Percentiles rank a stretch among this genome's conserved stretches.
phyloP scores from a whole-genome alignment of 2,113 vertebrate genomes.

The Chunga burmeisteri region DNA sequence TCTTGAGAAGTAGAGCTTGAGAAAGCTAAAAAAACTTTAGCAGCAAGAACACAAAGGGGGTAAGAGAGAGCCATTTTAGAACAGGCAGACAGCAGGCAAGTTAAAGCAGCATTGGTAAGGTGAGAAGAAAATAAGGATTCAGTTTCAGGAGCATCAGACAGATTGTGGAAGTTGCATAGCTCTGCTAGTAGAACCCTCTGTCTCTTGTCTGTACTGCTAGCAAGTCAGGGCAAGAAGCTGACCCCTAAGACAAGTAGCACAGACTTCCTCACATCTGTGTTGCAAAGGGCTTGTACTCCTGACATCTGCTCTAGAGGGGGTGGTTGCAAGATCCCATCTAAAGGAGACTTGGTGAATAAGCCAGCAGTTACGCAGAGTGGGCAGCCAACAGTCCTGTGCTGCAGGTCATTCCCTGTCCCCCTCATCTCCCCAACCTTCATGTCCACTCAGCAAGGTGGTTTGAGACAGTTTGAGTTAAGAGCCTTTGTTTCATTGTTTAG shows the following conservation, averaged over 20 bases:
- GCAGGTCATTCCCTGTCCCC: neutral
- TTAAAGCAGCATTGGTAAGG: neutral
- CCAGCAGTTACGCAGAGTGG: neutral
- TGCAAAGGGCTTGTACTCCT: neutral
- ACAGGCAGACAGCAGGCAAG: neutral
- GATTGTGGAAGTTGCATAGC: neutral
- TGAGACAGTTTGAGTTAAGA: neutral
- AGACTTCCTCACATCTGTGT: neutral
- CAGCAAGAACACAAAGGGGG: neutral
- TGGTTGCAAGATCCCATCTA: neutral
- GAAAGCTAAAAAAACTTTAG: conserved; percentile 33
- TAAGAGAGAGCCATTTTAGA: conserved; percentile 5
- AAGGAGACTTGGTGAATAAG: neutral
- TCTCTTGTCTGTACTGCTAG: neutral
- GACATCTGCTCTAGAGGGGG: neutral
- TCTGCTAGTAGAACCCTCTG: neutral
- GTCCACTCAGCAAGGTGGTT: neutral
- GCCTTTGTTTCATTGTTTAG: neutral
- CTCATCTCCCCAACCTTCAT: neutral
- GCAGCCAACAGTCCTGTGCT: neutral
- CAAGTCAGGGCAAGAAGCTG: neutral
- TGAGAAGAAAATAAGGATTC: neutral
- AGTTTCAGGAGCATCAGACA: neutral
- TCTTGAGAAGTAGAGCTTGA: conserved; percentile 14
- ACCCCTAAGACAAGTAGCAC: neutral